These are phyloP conservation scores for Idaea aversata DNA, from an alignment of 2,888 invertebrate species.

Conservation along the genomic window DNA sequence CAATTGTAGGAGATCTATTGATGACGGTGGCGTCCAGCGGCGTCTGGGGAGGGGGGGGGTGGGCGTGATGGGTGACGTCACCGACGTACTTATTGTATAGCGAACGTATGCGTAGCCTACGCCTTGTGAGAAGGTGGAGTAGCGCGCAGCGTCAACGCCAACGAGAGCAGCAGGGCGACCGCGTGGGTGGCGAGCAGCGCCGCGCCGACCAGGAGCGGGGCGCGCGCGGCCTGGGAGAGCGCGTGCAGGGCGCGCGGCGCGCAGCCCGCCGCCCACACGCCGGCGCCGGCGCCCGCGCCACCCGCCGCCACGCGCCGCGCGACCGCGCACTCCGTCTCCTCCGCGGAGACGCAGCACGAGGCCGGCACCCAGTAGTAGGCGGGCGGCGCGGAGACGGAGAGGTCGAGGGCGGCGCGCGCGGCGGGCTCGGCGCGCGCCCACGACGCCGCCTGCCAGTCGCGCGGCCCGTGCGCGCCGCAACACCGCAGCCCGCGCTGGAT, in stretches of 20 bases:
- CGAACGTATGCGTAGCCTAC: constrained; percentile 26
- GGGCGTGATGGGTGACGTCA: too few species aligned
- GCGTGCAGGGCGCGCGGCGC: constrained; percentile 47
- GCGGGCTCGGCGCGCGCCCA: constrained; percentile 46
- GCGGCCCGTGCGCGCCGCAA: constrained; percentile 96
- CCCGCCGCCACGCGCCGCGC: constrained; percentile 31
- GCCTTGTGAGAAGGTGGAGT: constrained; percentile 53
- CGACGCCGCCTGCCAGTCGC: constrained; percentile 88
- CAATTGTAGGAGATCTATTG: too few species aligned
- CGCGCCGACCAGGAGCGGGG: constrained; percentile 51
- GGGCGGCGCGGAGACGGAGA: constrained; percentile 57
- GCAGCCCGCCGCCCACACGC: constrained; percentile 52
- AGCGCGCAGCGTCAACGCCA: constrained; percentile 61
- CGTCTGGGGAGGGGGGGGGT: too few species aligned
- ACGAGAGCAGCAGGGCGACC: constrained; percentile 59
- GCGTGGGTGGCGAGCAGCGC: constrained; percentile 61
- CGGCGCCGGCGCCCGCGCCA: constrained; percentile 23
- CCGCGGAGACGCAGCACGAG: constrained; percentile 59
- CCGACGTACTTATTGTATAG: neutral
- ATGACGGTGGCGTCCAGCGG: too few species aligned
- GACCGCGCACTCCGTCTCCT: constrained; percentile 26
- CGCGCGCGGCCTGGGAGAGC: constrained; percentile 43
- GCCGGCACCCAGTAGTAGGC: constrained; percentile 59
- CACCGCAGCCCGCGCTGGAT: constrained; percentile 82
- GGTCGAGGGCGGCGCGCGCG: constrained; percentile 46